phyloP scores from a whole-genome alignment of 2,797 vertebrate genomes.

The Tokudaia tokunoshimensis region DNA sequence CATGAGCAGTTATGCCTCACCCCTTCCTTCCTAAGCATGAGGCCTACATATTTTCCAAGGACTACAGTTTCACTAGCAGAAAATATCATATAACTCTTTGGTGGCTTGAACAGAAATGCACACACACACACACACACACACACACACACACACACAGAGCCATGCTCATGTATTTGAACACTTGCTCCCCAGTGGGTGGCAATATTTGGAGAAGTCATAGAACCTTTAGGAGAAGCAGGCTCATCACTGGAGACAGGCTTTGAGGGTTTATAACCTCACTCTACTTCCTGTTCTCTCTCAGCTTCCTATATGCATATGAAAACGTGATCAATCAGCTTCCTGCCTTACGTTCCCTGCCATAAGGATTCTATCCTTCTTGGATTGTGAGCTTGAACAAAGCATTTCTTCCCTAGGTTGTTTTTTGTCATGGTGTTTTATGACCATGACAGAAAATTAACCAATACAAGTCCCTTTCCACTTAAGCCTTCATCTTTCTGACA shows the following conservation, averaged over 20 bases:
- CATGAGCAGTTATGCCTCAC: not conserved
- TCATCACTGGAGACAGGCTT: not conserved
- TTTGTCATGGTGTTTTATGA: not conserved
- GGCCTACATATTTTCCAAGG: not conserved
- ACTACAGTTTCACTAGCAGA: not conserved
- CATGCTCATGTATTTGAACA: not conserved
- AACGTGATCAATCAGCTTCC: not conserved
- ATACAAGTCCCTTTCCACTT: not conserved
- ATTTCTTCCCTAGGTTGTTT: not conserved
- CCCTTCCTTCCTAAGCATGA: not conserved
- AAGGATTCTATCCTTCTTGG: not conserved
- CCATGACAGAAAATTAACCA: not conserved
- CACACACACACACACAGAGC: not conserved
- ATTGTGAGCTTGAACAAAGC: not conserved
- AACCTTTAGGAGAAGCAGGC: not conserved
- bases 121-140: not conserved
- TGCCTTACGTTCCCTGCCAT: no score
- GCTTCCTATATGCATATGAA: not conserved
- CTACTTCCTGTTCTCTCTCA: not conserved
- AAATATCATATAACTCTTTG: no score
- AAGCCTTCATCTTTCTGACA: conserved; percentile 10
- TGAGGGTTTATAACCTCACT: not conserved
- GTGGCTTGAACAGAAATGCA: not conserved
- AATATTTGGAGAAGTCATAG: not conserved
- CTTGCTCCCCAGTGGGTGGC: not conserved